Evolutionary conservation across 1,140 invertebrate genomes (phyloP), one percentile per base, ranked within the genome.

Genomic region (Lasioglossum baleicum): DNA sequence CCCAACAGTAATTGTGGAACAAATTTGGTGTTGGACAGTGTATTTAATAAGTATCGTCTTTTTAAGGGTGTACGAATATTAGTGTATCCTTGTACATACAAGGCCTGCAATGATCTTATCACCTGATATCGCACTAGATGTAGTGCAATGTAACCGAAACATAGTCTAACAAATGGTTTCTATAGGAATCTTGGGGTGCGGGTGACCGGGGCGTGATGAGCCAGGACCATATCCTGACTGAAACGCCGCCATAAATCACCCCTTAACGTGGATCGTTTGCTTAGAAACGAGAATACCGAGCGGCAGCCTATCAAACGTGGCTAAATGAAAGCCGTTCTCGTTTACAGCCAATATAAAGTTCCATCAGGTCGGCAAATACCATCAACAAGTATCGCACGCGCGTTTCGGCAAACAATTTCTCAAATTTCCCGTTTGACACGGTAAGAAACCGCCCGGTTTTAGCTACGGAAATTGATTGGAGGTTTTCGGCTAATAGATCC

Each of bases 201-300:
- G 40, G 61, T 20, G 17, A 58, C 58, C 53, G 40, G 35, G 6
- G 26, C 15, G 42, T 51, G 75, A 76, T 76, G 53, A 44, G 56
- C 15, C 69, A 31, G 69, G 1, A 79, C 61, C 40, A 61, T 64
- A 71, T 20, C 13, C 69, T 4, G 60, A 22, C 69, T 56, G 40
- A 56, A 65, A 79, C 20, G 35, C 40, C 8, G 22, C 61, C 5
- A 42, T 79, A 73, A 79, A 79, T 79, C 76, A 66, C 44, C 69
- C 70, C 70, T 48, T 73, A 73, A 65, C 48, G 15, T n/a, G 67
- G 31, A 20, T 61, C 67, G 58, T 77, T 77, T 63, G 67, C 66
- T 75, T 68, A 44, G 74, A 56, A 67, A 67, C 72, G 44, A 20
- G 48, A 22, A 56, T n/a, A 7, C 13, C 11, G 17, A 7, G 11